Evolutionary conservation across 2,113 vertebrate species (phyloP).

Genomic region (Gnathonemus longibarbis): DNA sequence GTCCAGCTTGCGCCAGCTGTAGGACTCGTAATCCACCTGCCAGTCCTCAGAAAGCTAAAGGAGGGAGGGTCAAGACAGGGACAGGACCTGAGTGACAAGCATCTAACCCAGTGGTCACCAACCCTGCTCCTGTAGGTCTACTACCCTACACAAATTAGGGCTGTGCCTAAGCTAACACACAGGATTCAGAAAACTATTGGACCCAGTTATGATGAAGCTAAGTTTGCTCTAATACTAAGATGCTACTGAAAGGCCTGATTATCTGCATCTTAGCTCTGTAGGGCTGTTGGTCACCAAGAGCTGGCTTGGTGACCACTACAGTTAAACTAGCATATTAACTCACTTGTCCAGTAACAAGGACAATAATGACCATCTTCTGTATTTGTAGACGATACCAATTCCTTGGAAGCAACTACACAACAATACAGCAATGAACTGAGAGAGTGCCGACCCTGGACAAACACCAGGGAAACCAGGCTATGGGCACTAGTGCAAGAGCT

Average conservation of each 20-base stretch:
- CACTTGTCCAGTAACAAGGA: not conserved
- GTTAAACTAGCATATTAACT: not conserved
- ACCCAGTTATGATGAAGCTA: no score
- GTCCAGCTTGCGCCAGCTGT: conserved; percentile 80
- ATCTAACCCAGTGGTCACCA: not conserved
- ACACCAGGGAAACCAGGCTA: not conserved
- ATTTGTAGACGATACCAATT: not conserved
- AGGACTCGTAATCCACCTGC: conserved; percentile 87
- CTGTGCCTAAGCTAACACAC: no score
- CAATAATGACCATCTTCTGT: not conserved
- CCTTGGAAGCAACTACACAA: not conserved
- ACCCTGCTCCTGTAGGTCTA: no score
- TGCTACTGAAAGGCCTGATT: no score
- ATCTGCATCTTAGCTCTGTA: no score
- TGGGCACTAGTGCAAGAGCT: not conserved
- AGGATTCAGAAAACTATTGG: no score
- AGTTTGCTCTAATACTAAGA: no score
- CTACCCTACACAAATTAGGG: no score
- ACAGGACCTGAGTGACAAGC: not conserved
- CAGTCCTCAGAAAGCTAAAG: conserved; percentile 72
- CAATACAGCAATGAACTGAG: not conserved
- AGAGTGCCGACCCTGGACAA: not conserved
- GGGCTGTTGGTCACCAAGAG: no score
- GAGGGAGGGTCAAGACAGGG: not conserved
- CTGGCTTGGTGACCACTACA: no score